phyloP scores from a whole-genome alignment of 2,888 invertebrate species.

The Mesorhabditis spiculigera region DNA sequence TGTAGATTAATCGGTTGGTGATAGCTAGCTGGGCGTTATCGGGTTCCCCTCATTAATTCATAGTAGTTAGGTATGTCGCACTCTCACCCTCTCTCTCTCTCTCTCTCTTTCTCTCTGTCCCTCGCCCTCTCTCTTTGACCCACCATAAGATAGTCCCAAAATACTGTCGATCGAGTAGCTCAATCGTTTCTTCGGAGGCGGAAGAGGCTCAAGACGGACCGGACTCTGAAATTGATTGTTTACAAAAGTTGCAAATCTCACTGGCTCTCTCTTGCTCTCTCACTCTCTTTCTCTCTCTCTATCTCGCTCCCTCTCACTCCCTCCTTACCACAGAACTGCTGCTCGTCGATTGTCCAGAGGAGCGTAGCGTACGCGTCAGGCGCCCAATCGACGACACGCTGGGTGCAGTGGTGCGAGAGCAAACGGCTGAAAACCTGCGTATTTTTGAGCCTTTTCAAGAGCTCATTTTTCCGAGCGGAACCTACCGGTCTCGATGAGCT shows the following conservation, averaged over 20 bases:
- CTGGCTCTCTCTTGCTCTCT: too few species aligned
- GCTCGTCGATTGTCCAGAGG: neutral
- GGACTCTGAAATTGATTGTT: neutral
- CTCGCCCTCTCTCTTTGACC: neutral
- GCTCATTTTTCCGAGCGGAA: neutral
- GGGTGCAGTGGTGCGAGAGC: conserved; percentile 80
- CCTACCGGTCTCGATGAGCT: conserved; percentile 73
- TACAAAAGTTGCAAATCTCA: too few species aligned
- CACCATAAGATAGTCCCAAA: conserved; percentile 66
- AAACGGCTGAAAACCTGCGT: conserved; percentile 65
- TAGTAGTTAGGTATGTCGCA: too few species aligned
- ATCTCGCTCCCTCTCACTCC: too few species aligned
- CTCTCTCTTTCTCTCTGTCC: too few species aligned
- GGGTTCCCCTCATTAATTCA: too few species aligned
- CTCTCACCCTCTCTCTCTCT: too few species aligned
- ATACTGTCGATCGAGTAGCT: conserved; percentile 87
- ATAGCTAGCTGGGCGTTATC: too few species aligned
- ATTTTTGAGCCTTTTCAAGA: too few species aligned
- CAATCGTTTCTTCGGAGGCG: conserved; percentile 28
- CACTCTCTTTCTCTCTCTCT: too few species aligned
- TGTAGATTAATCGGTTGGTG: too few species aligned
- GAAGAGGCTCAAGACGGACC: neutral
- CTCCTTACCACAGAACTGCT: neutral
- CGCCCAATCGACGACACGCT: conserved; percentile 91
- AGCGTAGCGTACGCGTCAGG: conserved; percentile 61